Percentiles rank a stretch among this genome's conserved stretches.
Conservation (phyloP, 2,113 vertebrate genomes). For the Tetrao urogallus region DNA sequence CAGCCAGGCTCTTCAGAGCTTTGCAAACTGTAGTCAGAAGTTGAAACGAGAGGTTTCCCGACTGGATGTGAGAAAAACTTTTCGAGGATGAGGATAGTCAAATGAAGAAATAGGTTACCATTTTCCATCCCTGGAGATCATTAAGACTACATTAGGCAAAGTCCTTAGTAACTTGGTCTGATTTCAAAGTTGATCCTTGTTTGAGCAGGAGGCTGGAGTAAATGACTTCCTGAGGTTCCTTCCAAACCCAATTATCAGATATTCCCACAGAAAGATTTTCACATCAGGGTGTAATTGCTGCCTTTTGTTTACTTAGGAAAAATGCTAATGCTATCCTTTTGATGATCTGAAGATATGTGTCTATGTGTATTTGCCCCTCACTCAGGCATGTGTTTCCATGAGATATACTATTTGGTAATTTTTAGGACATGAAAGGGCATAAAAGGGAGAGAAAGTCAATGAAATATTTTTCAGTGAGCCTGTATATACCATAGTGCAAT, state of each 20-base stretch:
- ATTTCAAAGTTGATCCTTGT: background rate
- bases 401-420: background rate
- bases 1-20: accelerated
- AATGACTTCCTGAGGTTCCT: background rate
- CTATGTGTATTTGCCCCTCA: background rate
- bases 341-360: background rate
- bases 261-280: background rate
- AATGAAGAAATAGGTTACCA: background rate
- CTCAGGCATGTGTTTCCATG: background rate
- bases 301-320: background rate
- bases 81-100: background rate
- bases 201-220: background rate
- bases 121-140: background rate
- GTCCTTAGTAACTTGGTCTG: background rate
- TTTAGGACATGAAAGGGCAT: background rate
- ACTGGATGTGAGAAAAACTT: background rate
- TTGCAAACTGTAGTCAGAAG: accelerated
- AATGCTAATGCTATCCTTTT: background rate
- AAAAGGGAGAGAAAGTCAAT: background rate
- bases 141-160: background rate
- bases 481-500: background rate
- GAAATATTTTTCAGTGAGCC: background rate
- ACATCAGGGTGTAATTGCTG: background rate
- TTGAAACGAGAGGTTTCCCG: background rate
- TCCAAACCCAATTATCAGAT: background rate